Percentiles rank a stretch among this genome's conserved stretches.
phyloP scores from a whole-genome alignment of 64 coral and sea anemone species.

The Dendrophyllia cribrosa region DNA sequence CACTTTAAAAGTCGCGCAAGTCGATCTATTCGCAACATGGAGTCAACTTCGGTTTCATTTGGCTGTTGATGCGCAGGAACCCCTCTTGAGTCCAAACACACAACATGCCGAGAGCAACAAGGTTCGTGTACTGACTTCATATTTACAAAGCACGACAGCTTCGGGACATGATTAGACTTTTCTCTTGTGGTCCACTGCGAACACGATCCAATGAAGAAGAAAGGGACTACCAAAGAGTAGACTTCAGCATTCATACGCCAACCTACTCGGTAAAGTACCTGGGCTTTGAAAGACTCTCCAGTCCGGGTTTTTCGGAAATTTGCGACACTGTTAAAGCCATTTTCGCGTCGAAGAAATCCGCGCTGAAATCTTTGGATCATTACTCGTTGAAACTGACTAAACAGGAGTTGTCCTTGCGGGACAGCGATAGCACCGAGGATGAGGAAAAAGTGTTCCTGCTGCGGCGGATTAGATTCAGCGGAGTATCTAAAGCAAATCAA shows the following conservation, averaged over 20 bases:
- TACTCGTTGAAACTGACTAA: conserved; percentile 88
- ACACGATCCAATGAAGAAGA: conserved; percentile 70
- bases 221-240: conserved; percentile 84
- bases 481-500: conserved; percentile 81
- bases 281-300: conserved; percentile 78
- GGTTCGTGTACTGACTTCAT: conserved; percentile 18
- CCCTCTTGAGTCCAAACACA: conserved; percentile 16
- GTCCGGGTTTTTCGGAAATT: conserved; percentile 82
- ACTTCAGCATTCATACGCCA: conserved; percentile 82
- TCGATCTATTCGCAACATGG: neutral
- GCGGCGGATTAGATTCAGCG: conserved; percentile 79
- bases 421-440: conserved; percentile 89
- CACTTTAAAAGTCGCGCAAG: neutral
- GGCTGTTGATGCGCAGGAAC: neutral
- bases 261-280: conserved; percentile 89
- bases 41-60: neutral
- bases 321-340: conserved; percentile 90
- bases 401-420: conserved; percentile 83
- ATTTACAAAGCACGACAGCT: conserved; percentile 13
- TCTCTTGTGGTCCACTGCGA: conserved; percentile 76
- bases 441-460: conserved; percentile 82
- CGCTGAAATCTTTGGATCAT: conserved; percentile 74
- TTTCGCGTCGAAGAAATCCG: conserved; percentile 58
- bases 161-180: conserved; percentile 82
- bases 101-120: conserved; percentile 15